Evolutionary conservation across 2,113 vertebrate species (phyloP).

Genomic region (Lanius ludovicianus): DNA sequence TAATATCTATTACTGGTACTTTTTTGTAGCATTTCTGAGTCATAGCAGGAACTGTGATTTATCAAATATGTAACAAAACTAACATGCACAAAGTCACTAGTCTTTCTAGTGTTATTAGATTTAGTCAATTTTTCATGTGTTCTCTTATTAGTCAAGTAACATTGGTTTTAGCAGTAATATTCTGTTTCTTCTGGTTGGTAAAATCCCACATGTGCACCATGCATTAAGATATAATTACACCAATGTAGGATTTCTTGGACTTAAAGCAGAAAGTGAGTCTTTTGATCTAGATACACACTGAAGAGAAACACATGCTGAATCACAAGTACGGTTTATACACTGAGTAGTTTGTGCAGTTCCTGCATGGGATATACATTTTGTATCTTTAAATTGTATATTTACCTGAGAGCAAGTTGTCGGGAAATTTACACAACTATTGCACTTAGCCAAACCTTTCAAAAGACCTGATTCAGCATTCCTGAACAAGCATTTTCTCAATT

Average conservation of each 20-base stretch:
- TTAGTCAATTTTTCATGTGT: not conserved
- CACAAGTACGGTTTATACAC: not conserved
- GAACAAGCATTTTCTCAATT: not conserved
- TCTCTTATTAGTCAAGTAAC: not conserved
- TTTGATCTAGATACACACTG: not conserved
- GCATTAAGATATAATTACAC: not conserved
- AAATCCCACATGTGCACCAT: not conserved
- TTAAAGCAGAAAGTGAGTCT: not conserved
- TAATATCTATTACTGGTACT: not conserved
- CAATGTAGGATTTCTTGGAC: not conserved
- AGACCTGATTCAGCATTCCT: not conserved
- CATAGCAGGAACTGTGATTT: not conserved
- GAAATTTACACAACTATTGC: not conserved
- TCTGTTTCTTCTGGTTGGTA: not conserved
- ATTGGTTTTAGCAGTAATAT: not conserved
- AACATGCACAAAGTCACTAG: not conserved
- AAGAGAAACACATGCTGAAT: not conserved
- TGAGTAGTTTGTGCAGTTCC: not conserved
- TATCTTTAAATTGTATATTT: not conserved
- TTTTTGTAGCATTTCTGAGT: not conserved
- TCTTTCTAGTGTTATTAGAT: not conserved
- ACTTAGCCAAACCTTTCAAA: not conserved
- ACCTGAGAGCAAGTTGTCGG: not conserved
- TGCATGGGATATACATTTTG: not conserved
- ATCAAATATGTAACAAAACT: not conserved